A percentile compares a stretch with the other conserved stretches of the same genome.
These are phyloP conservation scores for Chiridota heheva DNA, from an alignment of 35 echinoderm and acorn worm genomes.

Conservation along the genomic window DNA sequence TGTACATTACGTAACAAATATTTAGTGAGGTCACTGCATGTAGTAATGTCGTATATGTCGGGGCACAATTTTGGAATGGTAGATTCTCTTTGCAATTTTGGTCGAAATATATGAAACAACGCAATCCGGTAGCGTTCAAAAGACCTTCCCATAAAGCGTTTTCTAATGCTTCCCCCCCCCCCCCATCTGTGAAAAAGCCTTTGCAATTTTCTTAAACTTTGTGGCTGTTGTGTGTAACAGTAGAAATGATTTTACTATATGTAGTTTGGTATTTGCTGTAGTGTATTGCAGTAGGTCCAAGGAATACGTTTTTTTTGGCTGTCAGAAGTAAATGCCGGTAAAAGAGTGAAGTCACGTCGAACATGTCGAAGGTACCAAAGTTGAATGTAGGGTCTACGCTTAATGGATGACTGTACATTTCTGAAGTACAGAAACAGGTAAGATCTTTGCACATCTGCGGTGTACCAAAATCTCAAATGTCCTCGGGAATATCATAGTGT, in stretches of 20 bases:
- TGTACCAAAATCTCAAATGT: conserved; percentile 53
- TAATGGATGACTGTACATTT: conserved; percentile 4
- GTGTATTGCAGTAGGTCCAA: conserved; percentile 53
- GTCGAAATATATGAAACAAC: conserved; percentile 49
- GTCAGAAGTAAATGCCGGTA: conserved; percentile 25
- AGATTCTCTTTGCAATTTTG: conserved; percentile 30
- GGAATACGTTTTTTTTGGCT: conserved; percentile 12
- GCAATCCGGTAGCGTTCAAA: conserved; percentile 13
- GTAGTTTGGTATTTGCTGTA: conserved; percentile 11
- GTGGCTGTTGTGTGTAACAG: conserved; percentile 1
- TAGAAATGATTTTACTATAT: conserved; percentile 25
- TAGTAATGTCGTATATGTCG: too few species aligned
- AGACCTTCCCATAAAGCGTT: conserved; percentile 22
- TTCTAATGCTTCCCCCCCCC: conserved; percentile 24
- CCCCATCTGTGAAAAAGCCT: conserved; percentile 55
- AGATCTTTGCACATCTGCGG: conserved; percentile 24
- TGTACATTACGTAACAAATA: too few species aligned
- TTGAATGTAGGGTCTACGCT: conserved; percentile 62
- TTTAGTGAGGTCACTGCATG: too few species aligned
- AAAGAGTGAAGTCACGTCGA: conserved; percentile 44
- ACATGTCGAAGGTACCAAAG: conserved; percentile 46
- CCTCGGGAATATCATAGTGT: too few species aligned
- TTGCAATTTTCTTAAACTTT: conserved; percentile 4
- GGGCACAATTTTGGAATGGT: too few species aligned
- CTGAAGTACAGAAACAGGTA: conserved; percentile 15